phyloP scores from a whole-genome alignment of 1,140 invertebrate species.

The Cheumatopsyche charites region DNA sequence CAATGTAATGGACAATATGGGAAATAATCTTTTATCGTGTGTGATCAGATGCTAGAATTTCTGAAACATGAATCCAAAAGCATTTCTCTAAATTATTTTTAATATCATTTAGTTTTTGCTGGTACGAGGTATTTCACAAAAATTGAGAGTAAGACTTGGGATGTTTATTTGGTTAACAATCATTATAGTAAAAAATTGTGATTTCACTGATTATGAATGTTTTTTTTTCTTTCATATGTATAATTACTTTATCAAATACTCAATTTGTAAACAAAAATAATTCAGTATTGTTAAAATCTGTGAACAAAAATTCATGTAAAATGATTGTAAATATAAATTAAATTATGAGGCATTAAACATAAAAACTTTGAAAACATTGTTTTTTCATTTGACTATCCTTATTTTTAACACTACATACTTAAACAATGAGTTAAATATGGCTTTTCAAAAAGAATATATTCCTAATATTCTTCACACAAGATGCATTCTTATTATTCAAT shows the following conservation, averaged over 20 bases:
- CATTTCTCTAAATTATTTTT: background rate
- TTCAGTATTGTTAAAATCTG: slow-evolving; percentile 29
- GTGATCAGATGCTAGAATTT: too few species aligned
- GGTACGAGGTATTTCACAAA: too few species aligned
- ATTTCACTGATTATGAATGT: too few species aligned
- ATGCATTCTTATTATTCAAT: too few species aligned
- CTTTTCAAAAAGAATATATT: too few species aligned
- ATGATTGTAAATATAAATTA: slow-evolving; percentile 47
- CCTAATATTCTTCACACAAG: too few species aligned
- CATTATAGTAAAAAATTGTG: too few species aligned
- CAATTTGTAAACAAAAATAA: slow-evolving; percentile 5
- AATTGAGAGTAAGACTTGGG: background rate
- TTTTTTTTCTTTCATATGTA: too few species aligned
- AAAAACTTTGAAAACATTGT: slow-evolving; percentile 25
- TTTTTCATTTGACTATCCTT: background rate
- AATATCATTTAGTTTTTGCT: too few species aligned
- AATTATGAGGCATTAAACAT: slow-evolving; percentile 44
- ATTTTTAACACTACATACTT: background rate
- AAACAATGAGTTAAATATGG: too few species aligned
- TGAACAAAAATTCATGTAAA: slow-evolving; percentile 34
- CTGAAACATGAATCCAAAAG: too few species aligned
- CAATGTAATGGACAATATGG: slow-evolving; percentile 35
- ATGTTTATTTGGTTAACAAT: background rate
- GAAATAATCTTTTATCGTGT: too few species aligned
- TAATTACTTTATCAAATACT: slow-evolving; percentile 12